These are phyloP conservation scores for Aphaenogaster rudis DNA, from an alignment of 1,140 invertebrate species.

Conservation along the genomic window DNA sequence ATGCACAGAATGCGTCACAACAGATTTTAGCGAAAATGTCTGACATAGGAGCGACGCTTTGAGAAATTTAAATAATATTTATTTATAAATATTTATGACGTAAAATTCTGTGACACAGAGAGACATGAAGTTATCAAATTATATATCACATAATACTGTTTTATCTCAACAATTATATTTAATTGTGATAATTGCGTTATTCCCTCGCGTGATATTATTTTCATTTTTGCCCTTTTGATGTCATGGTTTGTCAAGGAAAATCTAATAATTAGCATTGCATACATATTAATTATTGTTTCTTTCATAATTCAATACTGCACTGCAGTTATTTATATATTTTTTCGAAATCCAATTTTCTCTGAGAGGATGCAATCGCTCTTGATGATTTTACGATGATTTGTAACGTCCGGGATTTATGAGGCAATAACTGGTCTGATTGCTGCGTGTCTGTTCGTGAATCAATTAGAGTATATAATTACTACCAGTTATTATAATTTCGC, in stretches of 20 bases:
- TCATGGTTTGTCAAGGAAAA: constrained; percentile 32
- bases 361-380: constrained; percentile 10
- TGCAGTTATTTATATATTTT: constrained; percentile 34
- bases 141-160: constrained; percentile 30
- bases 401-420: constrained; percentile 38
- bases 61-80: constrained; percentile 21
- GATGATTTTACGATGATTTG: constrained; percentile 39
- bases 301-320: constrained; percentile 43
- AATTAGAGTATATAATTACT: constrained; percentile 53
- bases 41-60: background rate
- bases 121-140: constrained; percentile 31
- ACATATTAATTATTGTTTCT: constrained; percentile 45
- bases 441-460: constrained; percentile 33
- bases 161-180: constrained; percentile 49
- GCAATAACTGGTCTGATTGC: constrained; percentile 30
- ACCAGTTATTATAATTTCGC: constrained; percentile 42
- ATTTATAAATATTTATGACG: constrained; percentile 11
- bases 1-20: background rate
- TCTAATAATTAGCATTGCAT: constrained; percentile 33
- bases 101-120: constrained; percentile 1
- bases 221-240: constrained; percentile 46
- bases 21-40: background rate
- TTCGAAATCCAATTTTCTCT: constrained; percentile 18
- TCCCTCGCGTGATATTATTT: constrained; percentile 24
- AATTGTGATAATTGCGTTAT: constrained; percentile 45